These are phyloP conservation scores for Ormyrus thymus DNA, from an alignment of 2,888 invertebrate species.

Conservation along the genomic window DNA sequence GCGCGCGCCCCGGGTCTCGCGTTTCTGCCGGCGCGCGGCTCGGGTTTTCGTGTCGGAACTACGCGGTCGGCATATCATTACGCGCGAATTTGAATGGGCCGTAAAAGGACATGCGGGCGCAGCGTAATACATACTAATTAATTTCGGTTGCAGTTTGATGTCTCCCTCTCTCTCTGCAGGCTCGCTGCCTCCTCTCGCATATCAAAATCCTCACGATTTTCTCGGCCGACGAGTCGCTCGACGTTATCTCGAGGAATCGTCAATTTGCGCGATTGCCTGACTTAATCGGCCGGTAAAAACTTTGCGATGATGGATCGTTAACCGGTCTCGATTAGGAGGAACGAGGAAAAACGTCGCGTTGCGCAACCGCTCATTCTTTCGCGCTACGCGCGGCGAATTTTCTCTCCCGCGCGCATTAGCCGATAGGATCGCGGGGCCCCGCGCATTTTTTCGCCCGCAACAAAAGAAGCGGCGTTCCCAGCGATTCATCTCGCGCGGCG, in stretches of 20 bases:
- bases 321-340: not conserved
- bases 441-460: too few relatives aligned
- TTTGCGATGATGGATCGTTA: not conserved
- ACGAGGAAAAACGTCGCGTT: not conserved
- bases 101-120: slow-evolving; percentile 52
- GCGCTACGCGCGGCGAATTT: too few relatives aligned
- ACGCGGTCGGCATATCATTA: slow-evolving; percentile 56
- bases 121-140: slow-evolving; percentile 56
- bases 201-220: slow-evolving; percentile 42
- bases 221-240: slow-evolving; percentile 1
- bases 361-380: too few relatives aligned
- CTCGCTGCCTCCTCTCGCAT: slow-evolving; percentile 14
- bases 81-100: slow-evolving; percentile 49
- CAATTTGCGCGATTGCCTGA: slow-evolving; percentile 9
- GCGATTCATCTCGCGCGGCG: not conserved
- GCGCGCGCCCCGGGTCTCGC: not conserved
- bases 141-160: slow-evolving; percentile 45
- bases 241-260: slow-evolving; percentile 47
- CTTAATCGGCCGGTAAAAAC: slow-evolving; percentile 8
- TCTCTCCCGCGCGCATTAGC: too few relatives aligned
- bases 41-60: slow-evolving; percentile 43
- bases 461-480: not conserved
- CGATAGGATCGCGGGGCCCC: too few relatives aligned
- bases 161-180: not conserved
- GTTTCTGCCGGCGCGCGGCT: not conserved